Conservation (phyloP, 2,888 invertebrate species). For the Rutpela maculata region DNA sequence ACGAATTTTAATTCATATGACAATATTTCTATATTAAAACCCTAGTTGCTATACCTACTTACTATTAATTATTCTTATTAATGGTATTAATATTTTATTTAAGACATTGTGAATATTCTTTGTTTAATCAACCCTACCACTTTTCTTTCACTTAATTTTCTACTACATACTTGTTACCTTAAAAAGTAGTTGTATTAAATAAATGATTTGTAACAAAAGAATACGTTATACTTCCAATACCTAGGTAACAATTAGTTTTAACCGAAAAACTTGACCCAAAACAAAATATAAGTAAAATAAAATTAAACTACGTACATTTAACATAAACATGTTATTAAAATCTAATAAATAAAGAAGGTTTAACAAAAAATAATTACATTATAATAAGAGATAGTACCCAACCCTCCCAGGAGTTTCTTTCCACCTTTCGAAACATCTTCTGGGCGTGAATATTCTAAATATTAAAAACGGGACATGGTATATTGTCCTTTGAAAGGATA, state of each 20-base stretch:
- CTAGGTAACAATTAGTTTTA: not conserved
- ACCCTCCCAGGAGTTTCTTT: constrained; percentile 48
- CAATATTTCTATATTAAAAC: too few relatives aligned
- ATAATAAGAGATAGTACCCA: constrained; percentile 38
- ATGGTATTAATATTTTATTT: too few relatives aligned
- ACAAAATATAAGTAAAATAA: not conserved
- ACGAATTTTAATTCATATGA: too few relatives aligned
- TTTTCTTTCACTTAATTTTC: too few relatives aligned
- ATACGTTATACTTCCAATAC: not conserved
- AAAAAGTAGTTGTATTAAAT: not conserved
- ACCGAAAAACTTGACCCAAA: not conserved
- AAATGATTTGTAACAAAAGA: not conserved
- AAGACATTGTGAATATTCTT: too few relatives aligned
- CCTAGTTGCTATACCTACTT: too few relatives aligned
- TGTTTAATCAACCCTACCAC: too few relatives aligned
- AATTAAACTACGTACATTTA: constrained; percentile 19
- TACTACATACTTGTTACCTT: not conserved
- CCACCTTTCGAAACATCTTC: constrained; percentile 56
- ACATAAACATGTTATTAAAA: constrained; percentile 19
- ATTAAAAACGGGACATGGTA: constrained; percentile 53
- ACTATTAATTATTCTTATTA: too few relatives aligned
- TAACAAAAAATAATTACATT: constrained; percentile 16
- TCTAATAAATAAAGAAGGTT: constrained; percentile 18
- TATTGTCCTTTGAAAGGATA: constrained; percentile 52
- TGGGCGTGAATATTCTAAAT: constrained; percentile 59